phyloP scores from a whole-genome alignment of 2,113 vertebrate genomes.

The Natator depressus region DNA sequence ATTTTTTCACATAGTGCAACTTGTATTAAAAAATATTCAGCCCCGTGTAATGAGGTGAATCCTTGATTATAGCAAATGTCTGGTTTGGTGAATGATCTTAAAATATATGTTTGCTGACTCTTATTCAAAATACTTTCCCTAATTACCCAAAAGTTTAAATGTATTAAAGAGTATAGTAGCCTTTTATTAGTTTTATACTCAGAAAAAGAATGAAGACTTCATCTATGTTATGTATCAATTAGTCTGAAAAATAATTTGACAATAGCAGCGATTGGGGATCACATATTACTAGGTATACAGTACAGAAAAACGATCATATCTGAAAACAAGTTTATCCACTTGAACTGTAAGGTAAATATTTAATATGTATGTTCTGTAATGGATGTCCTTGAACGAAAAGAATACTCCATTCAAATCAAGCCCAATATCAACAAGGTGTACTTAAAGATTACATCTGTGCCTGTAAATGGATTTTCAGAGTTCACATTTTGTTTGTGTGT shows the following conservation, averaged over 20 bases:
- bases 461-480: conserved; percentile 59
- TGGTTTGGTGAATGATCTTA: not conserved
- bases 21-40: not conserved
- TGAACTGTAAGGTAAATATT: not conserved
- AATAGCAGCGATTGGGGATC: not conserved
- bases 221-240: not conserved
- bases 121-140: not conserved
- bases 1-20: not conserved
- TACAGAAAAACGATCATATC: not conserved
- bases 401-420: not conserved
- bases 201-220: not conserved
- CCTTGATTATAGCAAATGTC: not conserved
- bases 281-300: not conserved
- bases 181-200: not conserved
- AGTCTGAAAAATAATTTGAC: not conserved
- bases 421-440: conserved; percentile 34
- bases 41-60: not conserved
- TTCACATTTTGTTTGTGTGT: conserved; percentile 60
- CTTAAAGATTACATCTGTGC: conserved; percentile 17
- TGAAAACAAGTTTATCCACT: not conserved
- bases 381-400: conserved; percentile 20
- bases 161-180: not conserved
- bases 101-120: not conserved
- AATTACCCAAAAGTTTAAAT: not conserved
- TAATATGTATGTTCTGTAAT: not conserved